These are phyloP conservation scores for Nerophis ophidion DNA, from an alignment of 2,113 vertebrate species.

Conservation along the genomic window DNA sequence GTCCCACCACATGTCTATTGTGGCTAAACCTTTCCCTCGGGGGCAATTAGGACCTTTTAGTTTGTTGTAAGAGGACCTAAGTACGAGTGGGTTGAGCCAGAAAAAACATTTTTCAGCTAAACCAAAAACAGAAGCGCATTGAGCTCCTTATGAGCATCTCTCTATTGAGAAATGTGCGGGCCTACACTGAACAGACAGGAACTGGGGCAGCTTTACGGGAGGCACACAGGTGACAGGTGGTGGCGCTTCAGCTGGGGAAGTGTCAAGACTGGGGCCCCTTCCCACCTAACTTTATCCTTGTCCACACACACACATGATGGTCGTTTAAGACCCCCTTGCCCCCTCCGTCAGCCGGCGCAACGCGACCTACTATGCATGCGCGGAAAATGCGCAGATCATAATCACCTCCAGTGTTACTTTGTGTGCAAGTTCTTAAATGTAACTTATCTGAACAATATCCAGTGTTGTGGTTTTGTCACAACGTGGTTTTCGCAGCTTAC, in stretches of 20 bases:
- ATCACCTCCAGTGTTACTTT: too few relatives aligned
- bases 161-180: slow-evolving; percentile 79
- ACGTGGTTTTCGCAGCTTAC: too few relatives aligned
- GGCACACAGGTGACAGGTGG: slow-evolving; percentile 52
- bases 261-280: slow-evolving; percentile 33
- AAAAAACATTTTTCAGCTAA: slow-evolving; percentile 92
- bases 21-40: slow-evolving; percentile 85
- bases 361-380: too few relatives aligned
- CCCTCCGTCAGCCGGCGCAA: too few relatives aligned
- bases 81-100: slow-evolving; percentile 84
- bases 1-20: slow-evolving; percentile 89
- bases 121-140: slow-evolving; percentile 94
- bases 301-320: too few relatives aligned
- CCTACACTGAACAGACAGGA: slow-evolving; percentile 80
- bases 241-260: slow-evolving; percentile 30
- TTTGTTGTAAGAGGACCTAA: slow-evolving; percentile 96
- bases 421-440: too few relatives aligned
- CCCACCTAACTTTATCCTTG: too few relatives aligned
- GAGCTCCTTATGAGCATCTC: slow-evolving; percentile 84
- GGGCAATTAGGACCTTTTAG: slow-evolving; percentile 90
- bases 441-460: too few relatives aligned
- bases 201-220: slow-evolving; percentile 69
- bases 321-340: too few relatives aligned
- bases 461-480: too few relatives aligned
- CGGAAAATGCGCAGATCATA: too few relatives aligned